A percentile compares a stretch with the other conserved stretches of the same genome.
Evolutionary conservation across 2,797 vertebrate species (phyloP).

Genomic region (Sebastes aleutianus): DNA sequence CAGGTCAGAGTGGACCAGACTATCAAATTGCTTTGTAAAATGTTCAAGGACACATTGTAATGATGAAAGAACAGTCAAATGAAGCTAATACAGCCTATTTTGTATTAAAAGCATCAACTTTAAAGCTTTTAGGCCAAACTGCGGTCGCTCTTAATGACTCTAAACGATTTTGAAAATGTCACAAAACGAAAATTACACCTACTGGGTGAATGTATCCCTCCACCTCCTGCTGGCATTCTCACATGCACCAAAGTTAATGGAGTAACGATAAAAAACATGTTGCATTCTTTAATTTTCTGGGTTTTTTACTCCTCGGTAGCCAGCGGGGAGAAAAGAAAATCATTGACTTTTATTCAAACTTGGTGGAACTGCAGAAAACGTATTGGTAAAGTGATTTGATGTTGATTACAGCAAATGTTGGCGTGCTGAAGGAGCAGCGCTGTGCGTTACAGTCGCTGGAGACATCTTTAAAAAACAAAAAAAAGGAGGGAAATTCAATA

Average conservation of each 20-base stretch:
- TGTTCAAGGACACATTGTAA: neutral
- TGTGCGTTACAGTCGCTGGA: neutral
- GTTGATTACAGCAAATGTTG: constrained; percentile 35
- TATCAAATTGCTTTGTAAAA: too few species aligned
- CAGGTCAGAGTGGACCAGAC: neutral
- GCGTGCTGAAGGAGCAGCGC: neutral
- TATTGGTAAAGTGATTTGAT: constrained; percentile 32
- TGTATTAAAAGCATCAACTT: neutral
- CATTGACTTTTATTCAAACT: constrained; percentile 25
- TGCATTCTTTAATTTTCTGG: constrained; percentile 44
- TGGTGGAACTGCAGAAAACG: constrained; percentile 18
- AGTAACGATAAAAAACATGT: constrained; percentile 21
- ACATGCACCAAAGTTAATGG: constrained; percentile 32
- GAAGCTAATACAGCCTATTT: neutral
- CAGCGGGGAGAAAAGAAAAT: constrained; percentile 18
- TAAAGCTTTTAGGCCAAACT: neutral
- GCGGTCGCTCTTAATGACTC: neutral
- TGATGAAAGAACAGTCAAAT: neutral
- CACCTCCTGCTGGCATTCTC: constrained; percentile 2
- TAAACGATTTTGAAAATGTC: constrained; percentile 19
- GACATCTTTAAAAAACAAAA: neutral
- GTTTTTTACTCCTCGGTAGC: constrained; percentile 32
- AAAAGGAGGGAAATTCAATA: constrained; percentile 37
- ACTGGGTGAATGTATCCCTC: neutral
- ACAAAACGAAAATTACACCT: constrained; percentile 10